Percentiles rank a stretch among this genome's conserved stretches.
Conservation (phyloP, 2,113 vertebrate genomes). For the Stegostoma tigrinum region DNA sequence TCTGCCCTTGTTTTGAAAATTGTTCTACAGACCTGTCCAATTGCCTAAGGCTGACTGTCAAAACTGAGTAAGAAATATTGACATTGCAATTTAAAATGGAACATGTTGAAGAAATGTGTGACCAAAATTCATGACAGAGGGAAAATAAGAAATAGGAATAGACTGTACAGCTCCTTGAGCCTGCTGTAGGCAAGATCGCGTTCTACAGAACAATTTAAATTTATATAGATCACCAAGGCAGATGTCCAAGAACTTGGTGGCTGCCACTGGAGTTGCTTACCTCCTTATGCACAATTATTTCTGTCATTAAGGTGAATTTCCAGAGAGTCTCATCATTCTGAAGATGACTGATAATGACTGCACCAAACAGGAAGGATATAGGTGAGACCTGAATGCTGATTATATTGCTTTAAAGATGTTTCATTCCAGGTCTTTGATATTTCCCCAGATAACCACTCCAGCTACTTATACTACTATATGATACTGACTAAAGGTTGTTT, state of each 20-base stretch:
- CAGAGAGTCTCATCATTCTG: constrained; percentile 2
- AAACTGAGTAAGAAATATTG: not conserved
- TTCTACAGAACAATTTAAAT: not conserved
- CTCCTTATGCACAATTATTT: not conserved
- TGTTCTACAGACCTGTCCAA: not conserved
- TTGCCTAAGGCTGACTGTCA: not conserved
- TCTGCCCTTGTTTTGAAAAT: not conserved
- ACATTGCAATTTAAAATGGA: not conserved
- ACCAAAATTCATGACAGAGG: not conserved
- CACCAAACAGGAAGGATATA: constrained; percentile 5
- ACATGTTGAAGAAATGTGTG: not conserved
- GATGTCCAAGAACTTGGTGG: not conserved
- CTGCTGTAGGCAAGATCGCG: not conserved
- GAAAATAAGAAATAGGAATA: not conserved
- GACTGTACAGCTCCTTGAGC: not conserved
- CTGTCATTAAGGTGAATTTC: constrained; percentile 27
- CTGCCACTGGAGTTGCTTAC: not conserved
- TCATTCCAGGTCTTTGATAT: not conserved
- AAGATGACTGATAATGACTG: constrained; percentile 16
- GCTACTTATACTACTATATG: too few relatives aligned
- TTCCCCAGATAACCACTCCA: too few relatives aligned
- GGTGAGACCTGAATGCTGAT: not conserved
- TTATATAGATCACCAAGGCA: not conserved
- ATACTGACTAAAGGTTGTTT: too few relatives aligned
- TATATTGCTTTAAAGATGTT: not conserved